These are phyloP conservation scores for Argyra leucocephala DNA, from an alignment of 2,888 invertebrate genomes.

Conservation along the genomic window DNA sequence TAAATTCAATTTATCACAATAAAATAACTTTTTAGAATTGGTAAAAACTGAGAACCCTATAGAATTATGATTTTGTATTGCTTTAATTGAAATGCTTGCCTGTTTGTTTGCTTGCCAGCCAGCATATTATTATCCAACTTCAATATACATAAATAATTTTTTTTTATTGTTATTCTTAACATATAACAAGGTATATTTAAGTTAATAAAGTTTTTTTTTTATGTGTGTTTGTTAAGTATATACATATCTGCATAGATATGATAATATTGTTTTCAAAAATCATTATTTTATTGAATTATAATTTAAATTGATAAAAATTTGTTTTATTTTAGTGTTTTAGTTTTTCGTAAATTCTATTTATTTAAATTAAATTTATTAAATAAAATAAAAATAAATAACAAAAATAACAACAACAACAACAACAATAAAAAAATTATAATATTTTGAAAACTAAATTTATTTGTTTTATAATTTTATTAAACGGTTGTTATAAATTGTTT, in stretches of 20 bases:
- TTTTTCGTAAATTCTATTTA: background rate
- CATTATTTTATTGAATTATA: slow-evolving; percentile 6
- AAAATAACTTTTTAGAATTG: background rate
- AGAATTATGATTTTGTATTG: slow-evolving; percentile 1
- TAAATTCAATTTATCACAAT: slow-evolving; percentile 11
- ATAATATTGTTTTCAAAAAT: background rate
- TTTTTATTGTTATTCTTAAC: too few relatives aligned
- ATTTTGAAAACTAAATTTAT: too few relatives aligned
- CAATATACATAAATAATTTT: too few relatives aligned
- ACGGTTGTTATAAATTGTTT: too few relatives aligned
- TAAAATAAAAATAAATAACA: background rate
- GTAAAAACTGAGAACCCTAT: background rate
- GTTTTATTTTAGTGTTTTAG: too few relatives aligned
- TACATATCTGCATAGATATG: too few relatives aligned
- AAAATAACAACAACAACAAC: too few relatives aligned
- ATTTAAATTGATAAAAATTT: slow-evolving; percentile 2
- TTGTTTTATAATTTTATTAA: too few relatives aligned
- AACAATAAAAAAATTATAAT: too few relatives aligned
- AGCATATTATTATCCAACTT: background rate
- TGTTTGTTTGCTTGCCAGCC: background rate
- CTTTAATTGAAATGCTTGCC: background rate
- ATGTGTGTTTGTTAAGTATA: too few relatives aligned
- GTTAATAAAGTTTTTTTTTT: too few relatives aligned
- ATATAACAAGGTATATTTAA: too few relatives aligned
- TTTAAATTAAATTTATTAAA: slow-evolving; percentile 1